Conservation (phyloP, 1,140 invertebrate species). For the Triops longicaudatus region DNA sequence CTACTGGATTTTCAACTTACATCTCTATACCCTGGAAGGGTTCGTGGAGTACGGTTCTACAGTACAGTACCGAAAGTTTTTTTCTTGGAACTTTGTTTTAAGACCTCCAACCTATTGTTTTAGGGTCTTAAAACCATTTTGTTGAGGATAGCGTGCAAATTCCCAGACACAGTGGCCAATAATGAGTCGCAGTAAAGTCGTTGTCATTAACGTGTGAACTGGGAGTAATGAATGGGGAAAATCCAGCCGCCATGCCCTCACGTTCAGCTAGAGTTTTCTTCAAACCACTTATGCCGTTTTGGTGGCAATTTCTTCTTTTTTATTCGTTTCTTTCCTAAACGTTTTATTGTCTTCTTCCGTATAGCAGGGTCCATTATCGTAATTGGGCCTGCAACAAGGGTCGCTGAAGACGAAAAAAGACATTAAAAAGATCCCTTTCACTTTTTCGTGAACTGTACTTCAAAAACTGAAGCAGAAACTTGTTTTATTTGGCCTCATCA, state of each 20-base stretch:
- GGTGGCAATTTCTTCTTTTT: not conserved
- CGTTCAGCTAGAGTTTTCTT: not conserved
- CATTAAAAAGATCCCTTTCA: not conserved
- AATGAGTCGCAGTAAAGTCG: not conserved
- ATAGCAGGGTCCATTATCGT: not conserved
- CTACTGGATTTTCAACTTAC: no score
- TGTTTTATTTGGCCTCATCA: constrained; percentile 8
- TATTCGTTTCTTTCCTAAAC: not conserved
- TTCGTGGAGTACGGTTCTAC: no score
- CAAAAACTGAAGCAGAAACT: not conserved
- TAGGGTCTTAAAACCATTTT: not conserved
- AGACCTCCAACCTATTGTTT: no score
- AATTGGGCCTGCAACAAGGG: not conserved
- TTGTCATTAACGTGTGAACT: constrained; percentile 12
- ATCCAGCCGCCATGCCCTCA: not conserved
- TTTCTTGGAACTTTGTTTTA: no score
- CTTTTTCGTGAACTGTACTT: not conserved
- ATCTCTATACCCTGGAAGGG: no score
- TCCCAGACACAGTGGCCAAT: not conserved
- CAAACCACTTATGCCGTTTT: not conserved
- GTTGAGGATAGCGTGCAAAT: not conserved
- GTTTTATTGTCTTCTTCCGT: not conserved
- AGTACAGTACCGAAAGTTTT: no score
- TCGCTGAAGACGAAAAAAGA: not conserved
- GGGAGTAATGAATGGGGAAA: constrained; percentile 7